Evolutionary conservation across 2,888 invertebrate species (phyloP).

Genomic region (Leptinotarsa tumamoca): DNA sequence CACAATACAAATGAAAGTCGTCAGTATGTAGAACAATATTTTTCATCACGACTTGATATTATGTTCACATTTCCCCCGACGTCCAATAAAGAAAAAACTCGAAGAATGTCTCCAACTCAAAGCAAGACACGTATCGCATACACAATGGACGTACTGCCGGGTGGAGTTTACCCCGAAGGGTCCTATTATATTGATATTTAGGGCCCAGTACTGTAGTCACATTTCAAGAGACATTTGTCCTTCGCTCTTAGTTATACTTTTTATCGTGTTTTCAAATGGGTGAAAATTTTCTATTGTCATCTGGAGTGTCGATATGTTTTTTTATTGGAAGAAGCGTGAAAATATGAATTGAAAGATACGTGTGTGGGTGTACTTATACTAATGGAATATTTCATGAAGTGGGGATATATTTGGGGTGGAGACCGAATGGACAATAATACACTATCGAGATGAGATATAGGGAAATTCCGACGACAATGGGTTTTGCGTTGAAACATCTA

Average conservation of each 20-base stretch:
- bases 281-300: constrained; percentile 16
- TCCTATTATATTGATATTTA: constrained; percentile 32
- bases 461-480: no score
- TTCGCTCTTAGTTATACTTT: constrained; percentile 14
- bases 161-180: constrained; percentile 19
- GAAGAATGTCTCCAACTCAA: constrained; percentile 24
- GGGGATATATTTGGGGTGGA: neutral
- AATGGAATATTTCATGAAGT: constrained; percentile 12
- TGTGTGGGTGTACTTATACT: constrained; percentile 20
- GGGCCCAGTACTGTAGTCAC: constrained; percentile 22
- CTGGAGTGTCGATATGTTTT: constrained; percentile 25
- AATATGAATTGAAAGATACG: constrained; percentile 13
- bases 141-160: constrained; percentile 27
- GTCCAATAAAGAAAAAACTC: constrained; percentile 31
- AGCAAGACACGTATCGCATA: constrained; percentile 31
- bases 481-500: no score
- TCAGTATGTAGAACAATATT: constrained; percentile 16
- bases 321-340: constrained; percentile 1
- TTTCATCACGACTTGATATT: constrained; percentile 26
- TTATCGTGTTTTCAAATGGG: constrained; percentile 6
- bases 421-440: constrained; percentile 12
- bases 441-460: no score
- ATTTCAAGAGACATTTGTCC: constrained; percentile 16
- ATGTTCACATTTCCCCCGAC: constrained; percentile 22
- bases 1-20: constrained; percentile 1